These are phyloP conservation scores for Heterodera schachtii DNA, from an alignment of 1,140 invertebrate species.

Conservation along the genomic window DNA sequence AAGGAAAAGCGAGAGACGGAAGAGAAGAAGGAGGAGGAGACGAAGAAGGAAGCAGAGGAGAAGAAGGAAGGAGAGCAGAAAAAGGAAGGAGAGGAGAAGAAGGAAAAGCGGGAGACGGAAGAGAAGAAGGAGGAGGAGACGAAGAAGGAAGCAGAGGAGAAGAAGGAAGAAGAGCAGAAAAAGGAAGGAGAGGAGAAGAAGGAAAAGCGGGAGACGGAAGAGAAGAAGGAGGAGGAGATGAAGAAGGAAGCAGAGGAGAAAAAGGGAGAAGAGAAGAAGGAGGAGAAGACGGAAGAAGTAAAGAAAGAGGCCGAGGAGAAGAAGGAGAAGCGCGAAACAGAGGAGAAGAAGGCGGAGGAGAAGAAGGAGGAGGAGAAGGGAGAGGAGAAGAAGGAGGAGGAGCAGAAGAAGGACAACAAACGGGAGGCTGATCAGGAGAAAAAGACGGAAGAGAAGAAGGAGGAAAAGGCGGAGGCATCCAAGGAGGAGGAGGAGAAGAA, in stretches of 20 bases:
- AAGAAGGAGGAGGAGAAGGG: no score
- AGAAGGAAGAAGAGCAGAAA: conserved; percentile 1
- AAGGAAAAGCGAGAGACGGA: neutral
- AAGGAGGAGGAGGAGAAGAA: conserved; percentile 18
- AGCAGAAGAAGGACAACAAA: neutral
- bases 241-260: neutral
- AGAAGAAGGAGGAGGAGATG: conserved; percentile 3
- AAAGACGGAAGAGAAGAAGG: conserved; percentile 17
- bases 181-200: neutral
- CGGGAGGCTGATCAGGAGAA: neutral
- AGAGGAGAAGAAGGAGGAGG: neutral
- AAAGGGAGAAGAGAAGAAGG: neutral
- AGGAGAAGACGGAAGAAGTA: conserved; percentile 18
- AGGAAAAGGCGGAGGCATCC: neutral
- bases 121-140: neutral
- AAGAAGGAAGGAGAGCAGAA: neutral
- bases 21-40: neutral
- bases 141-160: neutral
- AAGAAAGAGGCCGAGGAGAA: conserved; percentile 12
- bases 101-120: neutral
- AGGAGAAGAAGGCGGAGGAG: neutral
- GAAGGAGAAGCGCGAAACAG: neutral
- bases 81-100: conserved; percentile 2
- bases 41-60: neutral
- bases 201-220: neutral